Conservation (phyloP, 2,888 invertebrate genomes). For the Julus scanicus region DNA sequence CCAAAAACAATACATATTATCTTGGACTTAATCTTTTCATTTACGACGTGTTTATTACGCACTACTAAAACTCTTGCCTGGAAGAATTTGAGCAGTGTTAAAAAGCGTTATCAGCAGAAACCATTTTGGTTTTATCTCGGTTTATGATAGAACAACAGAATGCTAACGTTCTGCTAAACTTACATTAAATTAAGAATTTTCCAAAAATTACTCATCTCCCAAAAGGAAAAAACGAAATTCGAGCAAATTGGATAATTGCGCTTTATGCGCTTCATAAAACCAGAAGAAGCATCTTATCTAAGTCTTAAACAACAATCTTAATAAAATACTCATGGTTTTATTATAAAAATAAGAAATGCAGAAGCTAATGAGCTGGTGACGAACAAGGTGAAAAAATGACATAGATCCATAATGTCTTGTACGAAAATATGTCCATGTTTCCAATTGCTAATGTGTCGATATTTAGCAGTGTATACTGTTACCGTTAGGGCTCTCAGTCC, state of each 20-base stretch:
- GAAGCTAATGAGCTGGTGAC: too few species aligned
- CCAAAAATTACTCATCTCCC: neutral
- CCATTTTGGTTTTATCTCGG: constrained; percentile 2
- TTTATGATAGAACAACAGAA: constrained; percentile 3
- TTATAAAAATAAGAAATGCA: too few species aligned
- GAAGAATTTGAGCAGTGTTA: neutral
- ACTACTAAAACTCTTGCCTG: constrained; percentile 11
- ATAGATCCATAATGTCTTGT: too few species aligned
- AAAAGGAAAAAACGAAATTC: neutral
- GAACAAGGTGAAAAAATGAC: too few species aligned
- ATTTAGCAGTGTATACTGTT: too few species aligned
- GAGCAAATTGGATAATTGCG: neutral
- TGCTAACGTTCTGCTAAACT: neutral
- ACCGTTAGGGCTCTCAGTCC: too few species aligned
- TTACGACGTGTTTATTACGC: constrained; percentile 3
- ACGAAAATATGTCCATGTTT: too few species aligned
- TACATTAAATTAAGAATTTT: neutral
- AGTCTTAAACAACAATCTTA: too few species aligned
- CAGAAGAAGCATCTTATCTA: neutral
- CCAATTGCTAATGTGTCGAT: too few species aligned
- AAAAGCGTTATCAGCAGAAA: neutral
- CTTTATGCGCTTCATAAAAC: neutral
- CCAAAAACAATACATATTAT: neutral
- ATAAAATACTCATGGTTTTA: too few species aligned
- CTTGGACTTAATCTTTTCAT: neutral